Evolutionary conservation across 2,797 vertebrate genomes (phyloP), one percentile per base, ranked within the genome.

Genomic region (Onychomys torridus): DNA sequence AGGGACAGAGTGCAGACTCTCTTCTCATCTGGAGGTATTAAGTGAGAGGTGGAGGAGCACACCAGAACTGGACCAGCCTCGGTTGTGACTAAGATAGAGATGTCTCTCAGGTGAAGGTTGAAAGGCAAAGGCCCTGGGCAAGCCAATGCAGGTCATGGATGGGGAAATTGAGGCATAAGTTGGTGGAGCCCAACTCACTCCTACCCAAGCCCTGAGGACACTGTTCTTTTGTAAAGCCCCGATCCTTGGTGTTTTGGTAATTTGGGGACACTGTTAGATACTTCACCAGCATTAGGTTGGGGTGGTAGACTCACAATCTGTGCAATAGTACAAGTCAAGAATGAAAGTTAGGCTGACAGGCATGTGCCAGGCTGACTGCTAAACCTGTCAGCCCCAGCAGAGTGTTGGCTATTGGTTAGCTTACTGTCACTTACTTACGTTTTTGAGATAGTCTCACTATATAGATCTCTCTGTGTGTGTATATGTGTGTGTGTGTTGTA

Each of bases 271-370:
- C 40, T 52, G 29, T 57, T 88, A 46, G 91, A 75, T 29, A 27
- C 9, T 10, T 52, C 14, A 2, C 55, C 81, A 61, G n/a, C 69
- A 0, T 87, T 52, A n/a, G 59, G 2, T 0, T 71, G 61, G 21
- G 16, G 27, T 14, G 17, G 27, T 19, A 27, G 57, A 37, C 40
- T 52, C 0, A 0, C 5, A n/a, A 21, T 59, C 37, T 76, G 37
- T 34, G 34, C 6, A 6, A n/a, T 5, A 57, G 43, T 12, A 0
- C 32, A 5, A 37, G 6, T 4, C 4, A 32, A 67, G 55, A 55
- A 61, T 8, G 34, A 16, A 23, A 6, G 27, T 63, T 25, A 13
- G 40, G 73, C 34, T 2, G 0, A 29, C 3, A 8, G n/a, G 19
- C n/a, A 37, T 59, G 32, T 37, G 34, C 76, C 5, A 40, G 63